phyloP scores from a whole-genome alignment of 2,888 invertebrate genomes.

The Rotaria sp. region DNA sequence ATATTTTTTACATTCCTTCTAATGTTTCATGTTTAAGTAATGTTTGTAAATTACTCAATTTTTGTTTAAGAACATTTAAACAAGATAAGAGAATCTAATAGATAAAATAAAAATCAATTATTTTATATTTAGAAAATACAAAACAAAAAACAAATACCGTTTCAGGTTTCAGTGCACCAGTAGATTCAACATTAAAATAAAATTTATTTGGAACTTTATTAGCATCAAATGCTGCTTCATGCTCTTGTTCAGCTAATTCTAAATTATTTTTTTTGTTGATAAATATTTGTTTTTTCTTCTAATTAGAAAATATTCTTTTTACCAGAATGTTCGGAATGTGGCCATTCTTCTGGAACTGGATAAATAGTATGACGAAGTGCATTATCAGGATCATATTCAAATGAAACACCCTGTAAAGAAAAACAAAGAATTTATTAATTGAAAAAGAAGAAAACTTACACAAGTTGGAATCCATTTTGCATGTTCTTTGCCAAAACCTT shows the following conservation, averaged over 20 bases:
- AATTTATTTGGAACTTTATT: constrained; percentile 92
- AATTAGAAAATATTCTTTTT: constrained; percentile 53
- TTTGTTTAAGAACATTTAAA: constrained; percentile 60
- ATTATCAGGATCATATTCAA: constrained; percentile 99
- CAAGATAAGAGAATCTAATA: constrained; percentile 78
- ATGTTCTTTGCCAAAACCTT: constrained; percentile 92
- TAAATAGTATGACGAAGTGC: constrained; percentile 85
- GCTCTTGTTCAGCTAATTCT: constrained; percentile 55
- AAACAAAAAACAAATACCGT: not conserved
- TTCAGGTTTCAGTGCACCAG: constrained; percentile 81
- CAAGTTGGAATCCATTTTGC: constrained; percentile 99
- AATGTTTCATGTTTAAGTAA: constrained; percentile 47
- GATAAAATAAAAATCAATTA: not conserved
- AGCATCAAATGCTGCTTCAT: constrained; percentile 85
- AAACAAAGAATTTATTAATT: not conserved
- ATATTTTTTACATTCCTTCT: not conserved
- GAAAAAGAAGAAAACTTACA: not conserved
- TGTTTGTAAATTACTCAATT: constrained; percentile 83
- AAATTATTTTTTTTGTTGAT: no score
- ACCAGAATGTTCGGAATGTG: constrained; percentile 91
- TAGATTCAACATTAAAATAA: constrained; percentile 89
- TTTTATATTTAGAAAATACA: no score
- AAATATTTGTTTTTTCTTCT: not conserved
- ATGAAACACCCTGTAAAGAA: constrained; percentile 69
- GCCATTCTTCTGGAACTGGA: constrained; percentile 97